Percentiles rank a stretch among this genome's conserved stretches.
Evolutionary conservation across 2,888 invertebrate species (phyloP).

Genomic region (Margaritifera margaritifera): DNA sequence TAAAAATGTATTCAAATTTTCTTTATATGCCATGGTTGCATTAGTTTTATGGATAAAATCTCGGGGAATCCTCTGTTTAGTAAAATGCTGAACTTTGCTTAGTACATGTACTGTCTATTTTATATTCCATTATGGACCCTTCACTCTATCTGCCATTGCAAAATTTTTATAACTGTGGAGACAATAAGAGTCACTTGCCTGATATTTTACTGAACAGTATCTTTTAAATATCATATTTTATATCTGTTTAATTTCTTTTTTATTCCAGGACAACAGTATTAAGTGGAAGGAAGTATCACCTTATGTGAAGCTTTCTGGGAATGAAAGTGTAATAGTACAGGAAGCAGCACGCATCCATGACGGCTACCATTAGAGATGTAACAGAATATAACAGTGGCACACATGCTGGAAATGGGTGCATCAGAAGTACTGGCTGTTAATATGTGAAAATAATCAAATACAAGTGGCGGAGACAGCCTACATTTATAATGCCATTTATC

Average conservation of each 20-base stretch:
- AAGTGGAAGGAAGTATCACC: slow-evolving; percentile 65
- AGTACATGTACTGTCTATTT: too few relatives aligned
- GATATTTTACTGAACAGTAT: slow-evolving; percentile 1
- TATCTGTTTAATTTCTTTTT: slow-evolving; percentile 1
- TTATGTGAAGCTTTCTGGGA: slow-evolving; percentile 59
- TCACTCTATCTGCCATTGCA: too few relatives aligned
- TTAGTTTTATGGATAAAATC: too few relatives aligned
- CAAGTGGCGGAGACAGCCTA: not conserved
- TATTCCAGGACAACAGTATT: slow-evolving; percentile 48
- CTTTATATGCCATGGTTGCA: too few relatives aligned
- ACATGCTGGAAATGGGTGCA: not conserved
- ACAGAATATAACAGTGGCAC: not conserved
- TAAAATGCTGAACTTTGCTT: too few relatives aligned
- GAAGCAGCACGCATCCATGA: slow-evolving; percentile 60
- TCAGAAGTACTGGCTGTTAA: not conserved
- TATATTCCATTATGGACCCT: too few relatives aligned
- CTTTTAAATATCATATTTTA: slow-evolving; percentile 3
- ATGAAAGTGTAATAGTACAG: slow-evolving; percentile 58
- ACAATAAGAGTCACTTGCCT: not conserved
- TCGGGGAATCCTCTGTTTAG: too few relatives aligned
- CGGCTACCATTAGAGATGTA: slow-evolving; percentile 47
- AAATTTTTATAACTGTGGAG: too few relatives aligned
- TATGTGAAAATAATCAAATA: not conserved
- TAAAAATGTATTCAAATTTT: too few relatives aligned
- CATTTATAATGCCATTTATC: too few relatives aligned